Conservation (phyloP, 2,113 vertebrate species). For the Lampris incognitus region DNA sequence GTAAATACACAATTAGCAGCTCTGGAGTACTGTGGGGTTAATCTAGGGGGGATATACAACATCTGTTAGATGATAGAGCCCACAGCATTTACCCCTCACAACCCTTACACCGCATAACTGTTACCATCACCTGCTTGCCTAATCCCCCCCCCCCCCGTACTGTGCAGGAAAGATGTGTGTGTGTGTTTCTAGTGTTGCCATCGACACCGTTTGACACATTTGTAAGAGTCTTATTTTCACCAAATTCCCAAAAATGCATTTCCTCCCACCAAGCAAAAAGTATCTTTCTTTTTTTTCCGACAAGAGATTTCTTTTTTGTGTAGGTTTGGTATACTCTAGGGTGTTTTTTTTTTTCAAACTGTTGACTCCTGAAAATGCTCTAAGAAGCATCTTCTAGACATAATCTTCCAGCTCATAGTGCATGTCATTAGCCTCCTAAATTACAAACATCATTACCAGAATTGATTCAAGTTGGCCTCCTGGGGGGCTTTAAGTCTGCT, state of each 20-base stretch:
- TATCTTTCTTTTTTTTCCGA: not conserved
- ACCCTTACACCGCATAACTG: slow-evolving; percentile 34
- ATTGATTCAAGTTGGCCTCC: slow-evolving; percentile 78
- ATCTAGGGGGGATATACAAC: slow-evolving; percentile 58
- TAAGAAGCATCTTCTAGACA: slow-evolving; percentile 60
- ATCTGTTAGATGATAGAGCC: slow-evolving; percentile 59
- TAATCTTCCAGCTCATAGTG: slow-evolving; percentile 78
- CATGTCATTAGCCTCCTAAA: slow-evolving; percentile 81
- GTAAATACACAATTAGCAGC: slow-evolving; percentile 71
- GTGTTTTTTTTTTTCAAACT: slow-evolving; percentile 18
- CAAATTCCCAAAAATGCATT: not conserved
- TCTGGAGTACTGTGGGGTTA: slow-evolving; percentile 39
- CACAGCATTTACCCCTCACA: slow-evolving; percentile 33
- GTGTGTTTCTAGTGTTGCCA: not conserved
- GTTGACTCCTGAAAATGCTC: slow-evolving; percentile 53
- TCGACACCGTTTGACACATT: not conserved
- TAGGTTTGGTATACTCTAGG: slow-evolving; percentile 20
- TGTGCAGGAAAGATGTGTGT: not conserved
- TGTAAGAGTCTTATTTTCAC: not conserved
- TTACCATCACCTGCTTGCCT: not conserved
- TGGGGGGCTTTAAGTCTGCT: slow-evolving; percentile 62
- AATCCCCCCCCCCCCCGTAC: not conserved
- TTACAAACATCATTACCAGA: slow-evolving; percentile 82
- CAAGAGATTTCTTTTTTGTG: not conserved
- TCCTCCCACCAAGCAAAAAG: not conserved